Evolutionary conservation across 2,888 invertebrate genomes (phyloP), one percentile per base, ranked within the genome.

Genomic region (Amphipoea oculea): DNA sequence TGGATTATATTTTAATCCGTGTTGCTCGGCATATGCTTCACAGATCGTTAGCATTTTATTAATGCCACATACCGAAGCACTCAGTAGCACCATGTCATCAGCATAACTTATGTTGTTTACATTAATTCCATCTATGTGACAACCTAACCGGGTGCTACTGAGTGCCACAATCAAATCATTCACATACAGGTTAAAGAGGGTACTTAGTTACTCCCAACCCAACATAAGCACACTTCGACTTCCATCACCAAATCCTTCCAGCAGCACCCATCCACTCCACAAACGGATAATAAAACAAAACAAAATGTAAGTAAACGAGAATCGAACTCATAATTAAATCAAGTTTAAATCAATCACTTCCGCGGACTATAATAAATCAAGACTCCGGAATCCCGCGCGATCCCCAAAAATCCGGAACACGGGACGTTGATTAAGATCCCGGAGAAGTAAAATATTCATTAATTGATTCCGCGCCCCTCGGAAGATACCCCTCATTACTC

Each of bases 401-500:
- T 94, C 94, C 93, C 95, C 95, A 94, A 96, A 96, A 96, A 95
- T 95, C 95, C 94, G 91, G 92, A 90, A 94, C 96, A 95, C 93
- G 95, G 92, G 94, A 93, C 96, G 95, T 95, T 96, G 96, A 96
- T 96, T 96, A 96, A 96, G 96, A 95, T 94, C 93, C 93, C 91
- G 90, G 92, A 89, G 90, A 89, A 86, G 92, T 95, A 93, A 96
- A 96, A 96, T 96, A 96, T 96, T 96, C 96, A 96, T 96, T 96
- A 96, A 96, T 96, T 96, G 96, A 96, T 96, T 94, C 95, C 93
- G 89, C 94, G 91, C 95, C 95, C 92, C 93, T 92, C 89, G 84
- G 72, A 90, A 94, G 94, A 95, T 95, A 94, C 93, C 94, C 94
- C 95, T 96, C 94, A 95, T 95, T 96, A 95, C 94, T 94, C 92